Base-by-base conservation (phyloP, 2,888 invertebrate genomes). In the Acronicta leporina region DNA sequence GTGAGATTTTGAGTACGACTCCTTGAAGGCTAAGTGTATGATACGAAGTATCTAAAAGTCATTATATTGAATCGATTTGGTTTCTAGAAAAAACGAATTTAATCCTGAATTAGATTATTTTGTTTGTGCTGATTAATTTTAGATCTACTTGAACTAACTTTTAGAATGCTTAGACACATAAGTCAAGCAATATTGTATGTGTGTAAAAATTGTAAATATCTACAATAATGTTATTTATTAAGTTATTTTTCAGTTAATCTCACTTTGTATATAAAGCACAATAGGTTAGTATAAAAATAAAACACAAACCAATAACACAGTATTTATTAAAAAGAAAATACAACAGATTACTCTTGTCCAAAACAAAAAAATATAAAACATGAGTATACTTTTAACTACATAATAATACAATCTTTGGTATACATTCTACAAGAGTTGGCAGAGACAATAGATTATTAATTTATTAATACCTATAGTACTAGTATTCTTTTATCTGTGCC, bases 181-280 rank as follows among this genome's bases (percentile, higher is more conserved):
- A 75, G 59, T 73, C 65, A 72, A 62, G 47, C 47, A 66, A 65
- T 67, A 52, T 69, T 42, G 52, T 64, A 45, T 11, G 46, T 47
- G 10, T 42, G 10, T n/a, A 48, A 30, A 51, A 47, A 53, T 38
- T 71, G 72, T 71, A 71, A 68, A 71, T 71, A 71, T 43, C 6
- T n/a, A 14, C n/a, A 2, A n/a, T 47, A 43, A 47, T 55, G 27
- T 35, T 68, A 71, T 71, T 71, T 71, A 72, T 52, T 71, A 68
- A 60, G 71, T 71, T 63, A 68, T 72, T 30, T 45, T 10, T 55
- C 6, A 52, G 35, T 52, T 27, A 61, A 64, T 38, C 15, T 30
- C 0, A 33, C 20, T 56, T 57, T 70, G 67, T 68, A 68, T 27
- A 64, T 70, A 69, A 33, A 56, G 58, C 35, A 55, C n/a, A 54